Evolutionary conservation across 2,888 invertebrate species (phyloP).

Genomic region (Masnerella sp.): DNA sequence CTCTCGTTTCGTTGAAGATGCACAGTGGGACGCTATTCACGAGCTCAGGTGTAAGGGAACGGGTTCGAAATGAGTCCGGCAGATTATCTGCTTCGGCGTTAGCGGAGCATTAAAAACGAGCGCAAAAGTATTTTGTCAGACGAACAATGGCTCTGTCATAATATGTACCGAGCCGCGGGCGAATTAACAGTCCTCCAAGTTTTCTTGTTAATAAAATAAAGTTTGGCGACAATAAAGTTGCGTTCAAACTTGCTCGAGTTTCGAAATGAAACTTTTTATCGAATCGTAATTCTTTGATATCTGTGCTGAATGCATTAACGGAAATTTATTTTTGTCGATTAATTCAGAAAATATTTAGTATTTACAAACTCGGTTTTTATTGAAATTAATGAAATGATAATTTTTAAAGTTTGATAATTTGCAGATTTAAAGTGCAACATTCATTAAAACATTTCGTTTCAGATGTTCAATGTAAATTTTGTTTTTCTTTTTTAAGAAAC

Average conservation of each 20-base stretch:
- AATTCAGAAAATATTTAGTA: too few species aligned
- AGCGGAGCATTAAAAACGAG: constrained; percentile 68
- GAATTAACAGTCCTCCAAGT: constrained; percentile 15
- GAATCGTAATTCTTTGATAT: too few species aligned
- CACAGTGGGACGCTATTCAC: constrained; percentile 73
- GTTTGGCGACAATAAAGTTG: constrained; percentile 21
- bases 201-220: constrained; percentile 28
- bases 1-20: constrained; percentile 67
- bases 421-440: too few species aligned
- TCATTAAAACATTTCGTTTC: too few species aligned
- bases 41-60: constrained; percentile 69
- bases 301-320: too few species aligned
- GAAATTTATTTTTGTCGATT: too few species aligned
- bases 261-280: too few species aligned
- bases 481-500: too few species aligned
- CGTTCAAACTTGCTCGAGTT: neutral
- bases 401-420: too few species aligned
- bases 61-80: constrained; percentile 72
- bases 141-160: constrained; percentile 70
- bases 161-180: constrained; percentile 55
- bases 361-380: too few species aligned
- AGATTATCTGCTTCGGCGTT: constrained; percentile 63
- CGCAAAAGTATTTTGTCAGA: constrained; percentile 66
- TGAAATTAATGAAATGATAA: too few species aligned
- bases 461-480: too few species aligned